These are phyloP conservation scores for Diceros bicornis DNA, from an alignment of 2,797 vertebrate species.

Conservation along the genomic window DNA sequence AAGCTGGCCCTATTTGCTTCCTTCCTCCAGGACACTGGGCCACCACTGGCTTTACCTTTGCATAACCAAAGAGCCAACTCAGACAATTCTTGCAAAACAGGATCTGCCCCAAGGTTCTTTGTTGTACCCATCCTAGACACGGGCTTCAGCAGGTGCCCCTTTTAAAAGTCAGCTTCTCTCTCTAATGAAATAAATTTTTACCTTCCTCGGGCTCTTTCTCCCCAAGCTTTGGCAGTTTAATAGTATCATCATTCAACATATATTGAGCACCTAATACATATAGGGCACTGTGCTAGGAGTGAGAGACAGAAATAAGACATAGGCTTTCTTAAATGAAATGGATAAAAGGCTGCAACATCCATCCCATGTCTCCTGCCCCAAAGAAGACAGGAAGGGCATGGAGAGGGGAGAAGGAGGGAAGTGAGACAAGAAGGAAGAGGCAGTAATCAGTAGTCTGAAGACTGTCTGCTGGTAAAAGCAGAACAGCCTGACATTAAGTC, in stretches of 20 bases:
- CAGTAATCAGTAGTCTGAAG: background rate
- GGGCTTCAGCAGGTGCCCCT: background rate
- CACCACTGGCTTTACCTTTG: background rate
- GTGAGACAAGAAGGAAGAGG: background rate
- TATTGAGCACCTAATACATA: background rate
- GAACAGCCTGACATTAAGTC: slow-evolving; percentile 15
- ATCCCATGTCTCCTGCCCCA: background rate
- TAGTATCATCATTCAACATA: background rate
- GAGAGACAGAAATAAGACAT: background rate
- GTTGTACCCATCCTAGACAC: background rate
- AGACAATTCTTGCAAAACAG: slow-evolving; percentile 31
- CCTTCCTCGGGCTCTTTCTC: background rate
- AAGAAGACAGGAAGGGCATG: background rate
- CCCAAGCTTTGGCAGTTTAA: background rate
- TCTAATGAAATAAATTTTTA: slow-evolving; percentile 8
- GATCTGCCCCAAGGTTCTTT: background rate
- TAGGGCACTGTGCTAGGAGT: background rate
- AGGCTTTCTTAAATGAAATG: background rate
- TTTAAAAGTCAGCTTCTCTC: background rate
- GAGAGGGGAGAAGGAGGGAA: background rate
- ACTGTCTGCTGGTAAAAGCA: slow-evolving; percentile 32
- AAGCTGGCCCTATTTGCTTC: background rate
- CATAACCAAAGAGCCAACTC: background rate
- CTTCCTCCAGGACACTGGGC: background rate
- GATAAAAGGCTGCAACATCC: background rate